Evolutionary conservation across 92 coral and sea anemone species (phyloP).

Genomic region (Bergia puertoricense): DNA sequence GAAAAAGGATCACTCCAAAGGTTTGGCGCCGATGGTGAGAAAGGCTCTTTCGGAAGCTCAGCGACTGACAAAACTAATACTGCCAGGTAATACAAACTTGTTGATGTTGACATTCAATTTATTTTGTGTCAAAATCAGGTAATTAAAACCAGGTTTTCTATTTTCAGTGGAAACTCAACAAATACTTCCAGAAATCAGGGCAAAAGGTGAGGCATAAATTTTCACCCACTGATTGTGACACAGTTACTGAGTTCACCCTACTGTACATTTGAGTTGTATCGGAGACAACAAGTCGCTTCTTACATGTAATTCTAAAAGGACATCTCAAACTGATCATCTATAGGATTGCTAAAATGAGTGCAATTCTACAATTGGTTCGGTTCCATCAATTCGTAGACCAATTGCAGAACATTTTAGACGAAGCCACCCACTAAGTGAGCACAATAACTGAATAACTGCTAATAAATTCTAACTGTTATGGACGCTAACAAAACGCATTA

Average conservation of each 20-base stretch:
- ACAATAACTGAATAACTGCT: no score
- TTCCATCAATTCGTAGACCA: no score
- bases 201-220: constrained; percentile 24
- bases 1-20: constrained; percentile 52
- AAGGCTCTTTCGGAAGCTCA: constrained; percentile 54
- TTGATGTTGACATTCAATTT: not conserved
- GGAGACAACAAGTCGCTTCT: no score
- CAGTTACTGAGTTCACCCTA: not conserved
- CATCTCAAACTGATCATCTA: no score
- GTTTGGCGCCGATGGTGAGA: constrained; percentile 70
- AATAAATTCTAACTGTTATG: no score
- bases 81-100: constrained; percentile 43
- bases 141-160: constrained; percentile 18
- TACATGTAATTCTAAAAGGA: no score
- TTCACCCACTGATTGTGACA: no score
- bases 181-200: constrained; percentile 29
- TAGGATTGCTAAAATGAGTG: no score
- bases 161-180: constrained; percentile 34
- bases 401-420: no score
- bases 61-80: constrained; percentile 48
- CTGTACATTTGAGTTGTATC: not conserved
- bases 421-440: no score
- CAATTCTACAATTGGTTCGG: no score
- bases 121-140: not conserved
- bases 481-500: no score